These are phyloP conservation scores for Clavelina lepadiformis DNA, from an alignment of 23 tunicate species.

Conservation along the genomic window DNA sequence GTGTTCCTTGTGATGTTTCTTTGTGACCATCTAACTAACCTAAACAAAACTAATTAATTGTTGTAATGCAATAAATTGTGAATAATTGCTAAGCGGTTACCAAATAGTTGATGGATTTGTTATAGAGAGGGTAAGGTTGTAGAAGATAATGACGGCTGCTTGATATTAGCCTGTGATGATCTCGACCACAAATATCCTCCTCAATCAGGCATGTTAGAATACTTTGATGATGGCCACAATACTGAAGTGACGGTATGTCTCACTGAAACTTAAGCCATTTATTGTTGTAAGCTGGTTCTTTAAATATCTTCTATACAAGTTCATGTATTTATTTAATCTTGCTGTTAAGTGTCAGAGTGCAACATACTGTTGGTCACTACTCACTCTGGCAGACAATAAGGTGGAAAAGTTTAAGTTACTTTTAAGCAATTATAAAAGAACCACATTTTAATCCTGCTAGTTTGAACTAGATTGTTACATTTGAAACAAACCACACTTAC, in stretches of 20 bases:
- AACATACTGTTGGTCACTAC: no score
- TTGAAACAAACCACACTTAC: no score
- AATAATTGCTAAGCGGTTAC: slow-evolving; percentile 11
- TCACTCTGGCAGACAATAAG: no score
- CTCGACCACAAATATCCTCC: not conserved
- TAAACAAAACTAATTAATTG: not conserved
- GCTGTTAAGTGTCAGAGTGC: no score
- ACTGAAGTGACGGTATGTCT: slow-evolving; percentile 63
- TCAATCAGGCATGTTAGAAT: slow-evolving; percentile 17
- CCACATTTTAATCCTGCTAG: no score
- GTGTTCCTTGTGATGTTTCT: not conserved
- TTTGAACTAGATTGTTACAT: no score
- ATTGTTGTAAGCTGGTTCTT: no score
- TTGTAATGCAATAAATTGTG: slow-evolving; percentile 8
- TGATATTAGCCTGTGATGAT: slow-evolving; percentile 36
- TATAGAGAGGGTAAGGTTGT: slow-evolving; percentile 52
- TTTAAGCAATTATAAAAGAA: no score
- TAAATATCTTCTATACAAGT: no score
- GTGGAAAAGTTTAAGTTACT: no score
- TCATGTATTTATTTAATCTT: no score
- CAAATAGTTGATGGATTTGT: not conserved
- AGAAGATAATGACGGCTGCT: slow-evolving; percentile 46
- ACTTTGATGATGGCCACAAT: slow-evolving; percentile 90
- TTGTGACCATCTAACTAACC: not conserved
- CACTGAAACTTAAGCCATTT: not conserved